A percentile compares a stretch with the other conserved stretches of the same genome.
phyloP scores from a whole-genome alignment of 2,113 vertebrate genomes.

The Vireo altiloquus region DNA sequence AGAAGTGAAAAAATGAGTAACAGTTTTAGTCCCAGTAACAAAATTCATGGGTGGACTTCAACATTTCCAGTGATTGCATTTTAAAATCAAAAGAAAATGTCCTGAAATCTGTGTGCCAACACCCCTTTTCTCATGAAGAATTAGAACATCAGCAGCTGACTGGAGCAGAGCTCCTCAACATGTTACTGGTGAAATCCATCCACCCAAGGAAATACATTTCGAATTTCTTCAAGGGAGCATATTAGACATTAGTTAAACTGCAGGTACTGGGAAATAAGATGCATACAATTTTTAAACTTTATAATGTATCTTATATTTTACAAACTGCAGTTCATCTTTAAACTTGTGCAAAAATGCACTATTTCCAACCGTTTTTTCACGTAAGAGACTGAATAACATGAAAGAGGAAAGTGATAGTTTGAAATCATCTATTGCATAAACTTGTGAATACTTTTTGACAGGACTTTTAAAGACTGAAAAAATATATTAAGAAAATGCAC shows the following conservation, averaged over 20 bases:
- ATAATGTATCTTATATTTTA: background rate
- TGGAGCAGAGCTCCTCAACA: background rate
- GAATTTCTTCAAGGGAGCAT: background rate
- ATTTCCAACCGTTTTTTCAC: background rate
- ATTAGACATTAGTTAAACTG: background rate
- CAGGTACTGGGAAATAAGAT: background rate
- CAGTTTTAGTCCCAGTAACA: background rate
- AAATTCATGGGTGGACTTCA: background rate
- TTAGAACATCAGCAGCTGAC: background rate
- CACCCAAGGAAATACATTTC: background rate
- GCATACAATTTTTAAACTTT: background rate
- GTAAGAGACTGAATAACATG: background rate
- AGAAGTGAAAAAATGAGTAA: background rate
- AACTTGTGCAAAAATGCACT: background rate
- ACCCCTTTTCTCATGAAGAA: background rate
- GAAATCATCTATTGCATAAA: background rate
- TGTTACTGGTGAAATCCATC: background rate
- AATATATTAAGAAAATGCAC: background rate
- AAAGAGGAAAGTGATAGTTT: background rate
- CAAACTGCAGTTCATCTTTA: background rate
- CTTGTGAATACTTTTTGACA: background rate
- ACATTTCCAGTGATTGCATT: background rate
- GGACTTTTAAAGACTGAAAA: background rate
- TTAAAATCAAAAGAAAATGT: background rate
- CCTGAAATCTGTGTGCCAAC: background rate